Evolutionary conservation across 2,797 vertebrate species (phyloP), one percentile per base, ranked within the genome.

Genomic region (Karalla daura): DNA sequence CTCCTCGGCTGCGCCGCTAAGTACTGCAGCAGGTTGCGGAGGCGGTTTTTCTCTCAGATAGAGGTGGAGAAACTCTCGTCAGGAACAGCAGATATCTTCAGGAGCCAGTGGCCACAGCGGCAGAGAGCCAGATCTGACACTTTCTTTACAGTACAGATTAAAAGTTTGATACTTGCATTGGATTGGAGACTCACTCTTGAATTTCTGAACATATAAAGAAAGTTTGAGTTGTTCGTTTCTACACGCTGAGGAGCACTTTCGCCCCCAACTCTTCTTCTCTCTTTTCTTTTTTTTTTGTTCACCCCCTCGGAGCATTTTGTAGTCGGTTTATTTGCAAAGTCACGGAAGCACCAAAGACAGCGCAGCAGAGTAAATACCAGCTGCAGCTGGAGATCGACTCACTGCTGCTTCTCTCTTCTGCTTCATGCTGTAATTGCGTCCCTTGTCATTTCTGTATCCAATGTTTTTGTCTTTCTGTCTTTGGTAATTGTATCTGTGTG

Each of bases 1-100:
- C 44, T 70, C 82, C 52, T 63, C 32, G 68, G 44, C 59, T 63
- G 50, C 61, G 61, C 69, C 60, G 25, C 30, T 49, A 63, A 81
- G 63, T 63, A 60, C 30, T 55, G 59, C 71, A 64, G 75, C 70
- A 69, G 67, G 74, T 53, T 63, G 33, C 20, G 39, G 37, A 62
- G 45, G 62, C 45, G 39, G 40, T 17, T 7, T 58, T n/a, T 5
- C 27, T 59, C 53, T 71, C 52, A 51, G 15, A 67, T 50, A 28
- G 27, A 17, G 15, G n/a, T 1, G 50, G 70, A 47, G 50, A 72
- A 47, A 52, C n/a, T 23, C 6, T 23, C 61, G 44, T 55, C 39
- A 41, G 36, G 40, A 52, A 69, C 50, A 18, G n/a, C 47, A 54
- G 28, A 80, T 2, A 50, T 1, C 18, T 67, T 52, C 15, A 63